Conservation (phyloP, 2,888 invertebrate species). For the Gonocerus acuteangulatus region DNA sequence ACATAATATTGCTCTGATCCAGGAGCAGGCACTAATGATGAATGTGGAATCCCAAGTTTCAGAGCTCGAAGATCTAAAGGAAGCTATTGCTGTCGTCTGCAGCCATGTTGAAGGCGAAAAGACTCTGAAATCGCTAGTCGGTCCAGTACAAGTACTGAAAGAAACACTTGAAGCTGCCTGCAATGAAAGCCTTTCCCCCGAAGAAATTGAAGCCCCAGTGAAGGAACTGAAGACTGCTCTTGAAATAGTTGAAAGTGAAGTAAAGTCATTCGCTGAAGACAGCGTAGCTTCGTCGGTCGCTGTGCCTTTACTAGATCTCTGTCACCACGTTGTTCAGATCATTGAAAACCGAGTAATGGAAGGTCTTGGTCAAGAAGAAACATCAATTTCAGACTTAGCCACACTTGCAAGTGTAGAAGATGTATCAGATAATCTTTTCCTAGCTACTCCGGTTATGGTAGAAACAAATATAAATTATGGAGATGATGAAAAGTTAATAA, state of each 20-base stretch:
- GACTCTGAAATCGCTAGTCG: constrained; percentile 23
- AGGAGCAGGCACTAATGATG: constrained; percentile 45
- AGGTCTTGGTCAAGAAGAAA: constrained; percentile 16
- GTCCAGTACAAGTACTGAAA: constrained; percentile 25
- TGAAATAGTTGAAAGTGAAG: constrained; percentile 25
- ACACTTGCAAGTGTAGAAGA: constrained; percentile 30
- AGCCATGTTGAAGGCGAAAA: constrained; percentile 27
- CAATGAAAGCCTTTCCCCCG: constrained; percentile 21
- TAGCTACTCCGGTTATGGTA: constrained; percentile 3
- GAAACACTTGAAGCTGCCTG: constrained; percentile 29
- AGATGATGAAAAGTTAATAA: neutral
- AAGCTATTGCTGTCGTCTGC: constrained; percentile 29
- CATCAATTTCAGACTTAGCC: constrained; percentile 27
- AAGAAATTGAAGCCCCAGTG: constrained; percentile 25
- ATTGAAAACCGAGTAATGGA: constrained; percentile 28
- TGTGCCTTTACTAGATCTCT: constrained; percentile 42
- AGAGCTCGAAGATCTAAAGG: constrained; percentile 31
- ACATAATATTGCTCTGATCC: constrained; percentile 47
- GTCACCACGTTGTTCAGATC: constrained; percentile 34
- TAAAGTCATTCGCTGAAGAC: constrained; percentile 11
- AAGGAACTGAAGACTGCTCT: constrained; percentile 29
- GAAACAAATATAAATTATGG: constrained; percentile 20
- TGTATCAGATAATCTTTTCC: constrained; percentile 10
- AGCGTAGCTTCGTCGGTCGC: constrained; percentile 35
- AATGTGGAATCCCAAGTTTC: constrained; percentile 47